Evolutionary conservation across 2,797 vertebrate species (phyloP).

Genomic region (Esox lucius): DNA sequence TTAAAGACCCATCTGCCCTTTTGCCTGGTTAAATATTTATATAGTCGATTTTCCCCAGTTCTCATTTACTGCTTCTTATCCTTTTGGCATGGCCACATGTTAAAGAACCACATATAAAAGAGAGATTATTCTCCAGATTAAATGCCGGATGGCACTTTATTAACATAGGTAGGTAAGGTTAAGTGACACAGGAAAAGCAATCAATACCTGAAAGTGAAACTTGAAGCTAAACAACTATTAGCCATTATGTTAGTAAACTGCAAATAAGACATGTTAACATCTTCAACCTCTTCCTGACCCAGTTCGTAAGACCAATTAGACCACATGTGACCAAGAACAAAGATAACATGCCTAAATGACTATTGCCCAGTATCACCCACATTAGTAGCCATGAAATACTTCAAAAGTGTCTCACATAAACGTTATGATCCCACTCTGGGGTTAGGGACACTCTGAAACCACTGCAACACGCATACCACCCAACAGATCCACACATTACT

Average conservation of each 20-base stretch:
- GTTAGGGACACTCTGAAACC: no score
- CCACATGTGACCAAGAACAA: no score
- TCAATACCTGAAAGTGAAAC: neutral
- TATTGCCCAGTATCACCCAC: no score
- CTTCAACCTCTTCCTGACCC: no score
- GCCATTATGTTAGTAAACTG: neutral
- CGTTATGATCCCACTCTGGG: no score
- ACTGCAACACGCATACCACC: no score
- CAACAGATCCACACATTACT: no score
- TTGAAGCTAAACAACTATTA: neutral
- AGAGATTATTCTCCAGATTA: conserved; percentile 52
- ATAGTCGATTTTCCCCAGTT: conserved; percentile 36
- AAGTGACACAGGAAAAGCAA: neutral
- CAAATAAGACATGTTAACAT: neutral
- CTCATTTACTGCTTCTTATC: conserved; percentile 31
- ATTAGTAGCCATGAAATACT: no score
- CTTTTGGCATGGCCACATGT: conserved; percentile 19
- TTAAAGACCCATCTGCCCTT: conserved; percentile 73
- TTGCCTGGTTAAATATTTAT: conserved; percentile 77
- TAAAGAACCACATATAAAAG: conserved; percentile 23
- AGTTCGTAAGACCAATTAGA: no score
- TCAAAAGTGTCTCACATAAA: no score
- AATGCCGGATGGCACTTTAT: conserved; percentile 15
- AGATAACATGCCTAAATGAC: no score
- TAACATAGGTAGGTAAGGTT: neutral